Base-by-base conservation (phyloP, 2,888 invertebrate genomes). In the Drosophila maculinotata region DNA sequence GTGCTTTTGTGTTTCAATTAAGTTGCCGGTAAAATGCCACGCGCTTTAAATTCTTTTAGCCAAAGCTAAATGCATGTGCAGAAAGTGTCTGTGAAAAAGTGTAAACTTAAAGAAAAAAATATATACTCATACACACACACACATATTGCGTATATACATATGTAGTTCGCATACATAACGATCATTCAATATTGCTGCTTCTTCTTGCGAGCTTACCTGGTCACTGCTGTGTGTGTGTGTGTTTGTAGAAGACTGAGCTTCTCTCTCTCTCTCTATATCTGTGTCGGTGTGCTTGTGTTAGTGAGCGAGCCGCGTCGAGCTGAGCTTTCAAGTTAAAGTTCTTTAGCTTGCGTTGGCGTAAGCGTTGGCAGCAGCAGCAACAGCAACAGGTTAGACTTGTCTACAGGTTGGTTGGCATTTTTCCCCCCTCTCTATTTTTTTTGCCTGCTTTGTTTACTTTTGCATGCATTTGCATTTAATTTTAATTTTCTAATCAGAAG, bases 361-460 rank as follows among this genome's bases (percentile, higher is more conserved):
- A 64, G 49, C 76, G 62, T 64, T 60, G 59, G 56, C 73, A 63
- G 56, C 73, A 59, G 45, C 70, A 56, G 20, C 62, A 41, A 7
- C 68, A 45, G 52, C 76, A 79, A 79, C 78, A 79, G 84, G 78
- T 77, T 77, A 79, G 76, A 72, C 80, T 69, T 65, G 81, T 78
- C 69, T 83, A 85, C 81, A 81, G 85, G 81, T 81, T 84, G 62
- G 80, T 84, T 82, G 69, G 69, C 59, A 77, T 81, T 81, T 69
- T 69, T 31, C 31, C 4, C 9, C 20, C 10, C 17, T 5, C 20
- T 20, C 45, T 36, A 52, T 53, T 59, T 53, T 36, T 58, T 53
- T 63, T 69, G 44, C 53, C 48, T 67, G 26, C 56, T 62, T 76
- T 79, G 70, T 76, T 81, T 79, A 71, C 63, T 54, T 71, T 64